Conservation (phyloP, 2,797 vertebrate species). For the Natrix natrix region DNA sequence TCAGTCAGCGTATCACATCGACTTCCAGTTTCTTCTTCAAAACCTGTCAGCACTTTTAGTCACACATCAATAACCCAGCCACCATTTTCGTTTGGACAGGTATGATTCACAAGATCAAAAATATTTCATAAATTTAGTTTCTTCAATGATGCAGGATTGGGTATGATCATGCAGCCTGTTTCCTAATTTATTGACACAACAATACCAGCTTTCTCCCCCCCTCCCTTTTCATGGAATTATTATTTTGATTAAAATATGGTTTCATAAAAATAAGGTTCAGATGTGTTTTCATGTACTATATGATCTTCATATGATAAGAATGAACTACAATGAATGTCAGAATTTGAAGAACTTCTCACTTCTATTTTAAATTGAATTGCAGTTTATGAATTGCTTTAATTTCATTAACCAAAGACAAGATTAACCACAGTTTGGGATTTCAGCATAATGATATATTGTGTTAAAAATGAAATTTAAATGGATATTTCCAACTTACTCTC, state of each 20-base stretch:
- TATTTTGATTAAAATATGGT: neutral
- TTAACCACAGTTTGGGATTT: neutral
- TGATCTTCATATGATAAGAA: neutral
- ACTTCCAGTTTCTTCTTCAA: slow-evolving; percentile 84
- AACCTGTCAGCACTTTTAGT: slow-evolving; percentile 80
- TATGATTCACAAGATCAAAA: slow-evolving; percentile 47
- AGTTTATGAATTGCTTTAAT: neutral
- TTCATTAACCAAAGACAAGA: neutral
- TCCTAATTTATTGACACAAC: neutral
- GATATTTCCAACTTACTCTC: neutral
- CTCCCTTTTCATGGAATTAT: neutral
- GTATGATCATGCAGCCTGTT: neutral
- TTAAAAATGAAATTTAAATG: neutral
- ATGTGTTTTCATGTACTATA: neutral
- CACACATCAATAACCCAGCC: slow-evolving; percentile 68
- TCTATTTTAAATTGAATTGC: neutral
- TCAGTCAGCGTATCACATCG: slow-evolving; percentile 80
- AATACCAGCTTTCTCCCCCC: neutral
- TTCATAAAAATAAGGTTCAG: slow-evolving; percentile 5
- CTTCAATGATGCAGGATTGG: neutral
- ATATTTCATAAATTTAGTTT: neutral
- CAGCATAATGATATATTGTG: neutral
- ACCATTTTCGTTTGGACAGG: slow-evolving; percentile 74
- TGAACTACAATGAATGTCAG: neutral
- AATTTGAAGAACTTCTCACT: neutral